A percentile compares a stretch with the other conserved stretches of the same genome.
These are phyloP conservation scores for Cheilosia urbana DNA, from an alignment of 2,888 invertebrate species.

Conservation along the genomic window DNA sequence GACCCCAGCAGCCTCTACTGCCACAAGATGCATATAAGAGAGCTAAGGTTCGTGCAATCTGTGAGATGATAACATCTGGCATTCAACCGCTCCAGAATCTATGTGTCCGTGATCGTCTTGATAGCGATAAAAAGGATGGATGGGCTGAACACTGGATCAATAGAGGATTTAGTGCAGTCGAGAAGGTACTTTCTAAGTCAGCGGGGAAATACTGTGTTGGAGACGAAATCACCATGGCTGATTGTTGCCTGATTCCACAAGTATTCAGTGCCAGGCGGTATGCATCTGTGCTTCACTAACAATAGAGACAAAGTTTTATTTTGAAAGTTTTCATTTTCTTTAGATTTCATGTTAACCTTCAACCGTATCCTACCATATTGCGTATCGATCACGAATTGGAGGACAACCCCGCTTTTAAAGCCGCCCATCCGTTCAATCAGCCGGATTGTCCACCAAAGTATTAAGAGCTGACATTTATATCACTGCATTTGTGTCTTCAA, in stretches of 20 bases:
- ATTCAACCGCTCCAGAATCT: slow-evolving; percentile 98
- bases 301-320: neutral
- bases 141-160: slow-evolving; percentile 98
- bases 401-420: slow-evolving; percentile 94
- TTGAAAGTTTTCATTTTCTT: slow-evolving; percentile 49
- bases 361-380: slow-evolving; percentile 94
- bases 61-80: slow-evolving; percentile 95
- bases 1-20: slow-evolving; percentile 92
- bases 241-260: slow-evolving; percentile 97
- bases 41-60: slow-evolving; percentile 96
- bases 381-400: slow-evolving; percentile 94
- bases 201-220: slow-evolving; percentile 97
- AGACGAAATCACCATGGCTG: slow-evolving; percentile 96
- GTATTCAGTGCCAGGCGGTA: slow-evolving; percentile 96
- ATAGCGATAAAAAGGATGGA: slow-evolving; percentile 94
- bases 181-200: slow-evolving; percentile 91
- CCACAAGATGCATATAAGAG: slow-evolving; percentile 95
- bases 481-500: too few species aligned
- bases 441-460: slow-evolving; percentile 96
- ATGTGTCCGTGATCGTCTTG: slow-evolving; percentile 92
- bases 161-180: slow-evolving; percentile 94
- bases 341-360: slow-evolving; percentile 96
- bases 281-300: neutral
- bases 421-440: slow-evolving; percentile 95
- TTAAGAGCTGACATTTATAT: slow-evolving; percentile 76